Conservation (phyloP, 2,888 invertebrate genomes). For the Drosophila borborema region DNA sequence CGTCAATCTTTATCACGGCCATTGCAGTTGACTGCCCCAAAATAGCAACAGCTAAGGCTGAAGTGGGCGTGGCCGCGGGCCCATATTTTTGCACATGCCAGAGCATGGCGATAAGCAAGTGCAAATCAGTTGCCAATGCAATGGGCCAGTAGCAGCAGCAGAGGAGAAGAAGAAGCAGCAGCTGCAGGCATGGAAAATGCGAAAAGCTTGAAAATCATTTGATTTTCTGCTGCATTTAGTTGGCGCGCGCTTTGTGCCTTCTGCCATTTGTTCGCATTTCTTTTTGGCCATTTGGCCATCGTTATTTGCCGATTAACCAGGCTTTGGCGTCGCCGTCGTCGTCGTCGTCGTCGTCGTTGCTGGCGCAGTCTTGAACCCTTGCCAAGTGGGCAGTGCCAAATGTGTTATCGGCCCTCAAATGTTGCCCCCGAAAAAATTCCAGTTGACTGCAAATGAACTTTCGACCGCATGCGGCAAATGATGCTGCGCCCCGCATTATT, state of each 20-base stretch:
- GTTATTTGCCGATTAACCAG: conserved; percentile 76
- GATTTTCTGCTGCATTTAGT: conserved; percentile 73
- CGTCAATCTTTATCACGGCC: conserved; percentile 81
- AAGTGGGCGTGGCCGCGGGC: conserved; percentile 54
- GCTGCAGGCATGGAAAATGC: conserved; percentile 4
- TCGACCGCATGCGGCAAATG: conserved; percentile 37
- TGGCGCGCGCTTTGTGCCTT: conserved; percentile 27
- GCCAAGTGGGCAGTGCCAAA: conserved; percentile 69
- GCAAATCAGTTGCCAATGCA: conserved; percentile 73
- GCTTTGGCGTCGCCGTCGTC: conserved; percentile 36
- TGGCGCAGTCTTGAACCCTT: conserved; percentile 48
- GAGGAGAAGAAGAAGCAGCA: background rate
- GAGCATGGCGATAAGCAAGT: conserved; percentile 69
- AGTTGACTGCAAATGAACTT: conserved; percentile 64
- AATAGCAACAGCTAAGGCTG: conserved; percentile 38
- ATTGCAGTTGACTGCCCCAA: conserved; percentile 65
- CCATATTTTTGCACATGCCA: conserved; percentile 52
- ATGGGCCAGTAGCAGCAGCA: background rate
- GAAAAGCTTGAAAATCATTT: conserved; percentile 65
- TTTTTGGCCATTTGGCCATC: conserved; percentile 24
- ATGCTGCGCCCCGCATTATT: conserved; percentile 29
- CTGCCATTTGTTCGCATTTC: background rate
- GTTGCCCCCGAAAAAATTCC: conserved; percentile 47
- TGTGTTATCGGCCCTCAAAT: conserved; percentile 58
- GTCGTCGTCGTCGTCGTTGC: conserved; percentile 17